phyloP scores from a whole-genome alignment of 2,113 vertebrate genomes.

The Capreolus pygargus region DNA sequence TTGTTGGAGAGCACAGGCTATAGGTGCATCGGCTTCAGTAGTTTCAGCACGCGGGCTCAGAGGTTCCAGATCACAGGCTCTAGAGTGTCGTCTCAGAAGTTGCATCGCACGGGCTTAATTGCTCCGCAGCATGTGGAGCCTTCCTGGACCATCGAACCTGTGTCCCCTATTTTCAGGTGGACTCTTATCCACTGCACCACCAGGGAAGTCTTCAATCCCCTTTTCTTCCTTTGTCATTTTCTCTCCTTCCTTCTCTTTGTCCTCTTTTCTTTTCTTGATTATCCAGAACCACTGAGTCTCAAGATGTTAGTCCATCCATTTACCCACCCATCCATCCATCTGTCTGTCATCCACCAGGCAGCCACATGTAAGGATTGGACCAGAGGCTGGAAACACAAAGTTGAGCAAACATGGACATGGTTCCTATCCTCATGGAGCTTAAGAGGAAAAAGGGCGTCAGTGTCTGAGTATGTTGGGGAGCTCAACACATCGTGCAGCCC shows the following conservation, averaged over 20 bases:
- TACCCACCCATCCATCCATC: accelerated
- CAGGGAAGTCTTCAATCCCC: background rate
- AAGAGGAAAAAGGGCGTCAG: background rate
- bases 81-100: background rate
- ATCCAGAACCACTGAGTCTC: background rate
- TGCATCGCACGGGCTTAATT: background rate
- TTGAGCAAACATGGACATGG: background rate
- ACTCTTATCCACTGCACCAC: background rate
- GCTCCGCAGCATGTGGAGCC: background rate
- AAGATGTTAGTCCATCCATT: background rate
- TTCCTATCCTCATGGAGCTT: background rate
- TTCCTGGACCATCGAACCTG: background rate
- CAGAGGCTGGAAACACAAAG: background rate
- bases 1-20: background rate
- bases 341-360: background rate
- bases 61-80: background rate
- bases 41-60: background rate
- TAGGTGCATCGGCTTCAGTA: background rate
- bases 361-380: background rate
- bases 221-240: background rate
- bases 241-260: background rate
- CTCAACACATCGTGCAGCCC: background rate
- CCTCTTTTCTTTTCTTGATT: background rate
- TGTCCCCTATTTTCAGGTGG: background rate
- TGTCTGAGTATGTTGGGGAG: background rate